Conservation (phyloP, 2,113 vertebrate species). For the Cacatua alba region DNA sequence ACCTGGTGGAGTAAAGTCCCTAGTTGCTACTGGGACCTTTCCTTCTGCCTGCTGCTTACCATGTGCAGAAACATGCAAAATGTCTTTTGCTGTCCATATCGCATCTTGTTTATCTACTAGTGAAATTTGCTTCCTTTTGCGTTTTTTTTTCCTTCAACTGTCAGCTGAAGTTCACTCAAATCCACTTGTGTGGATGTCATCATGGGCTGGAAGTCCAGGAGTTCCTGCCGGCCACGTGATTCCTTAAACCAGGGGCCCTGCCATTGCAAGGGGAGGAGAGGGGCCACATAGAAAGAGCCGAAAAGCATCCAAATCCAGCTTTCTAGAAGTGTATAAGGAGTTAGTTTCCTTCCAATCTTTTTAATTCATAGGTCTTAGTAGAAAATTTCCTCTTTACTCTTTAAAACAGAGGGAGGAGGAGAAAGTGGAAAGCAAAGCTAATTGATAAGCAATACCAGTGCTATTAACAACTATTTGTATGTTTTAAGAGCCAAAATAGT, state of each 20-base stretch:
- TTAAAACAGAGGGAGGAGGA: neutral
- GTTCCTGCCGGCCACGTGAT: neutral
- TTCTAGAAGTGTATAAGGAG: neutral
- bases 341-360: neutral
- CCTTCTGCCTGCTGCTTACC: neutral
- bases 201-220: neutral
- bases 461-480: neutral
- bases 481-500: neutral
- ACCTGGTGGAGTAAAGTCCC: neutral
- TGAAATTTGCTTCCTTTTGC: neutral
- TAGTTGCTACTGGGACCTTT: neutral
- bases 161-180: neutral
- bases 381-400: neutral
- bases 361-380: neutral
- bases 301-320: neutral
- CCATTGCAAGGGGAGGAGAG: neutral
- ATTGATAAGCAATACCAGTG: neutral
- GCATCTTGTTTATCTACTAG: neutral
- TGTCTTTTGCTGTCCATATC: neutral
- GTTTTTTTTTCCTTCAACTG: neutral
- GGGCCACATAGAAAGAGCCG: accelerated
- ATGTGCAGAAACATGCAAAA: neutral
- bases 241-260: neutral
- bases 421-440: neutral
- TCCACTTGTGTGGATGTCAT: neutral